Evolutionary conservation across 2,888 invertebrate species (phyloP), one percentile per base, ranked within the genome.

Genomic region (Agriopis marginaria): DNA sequence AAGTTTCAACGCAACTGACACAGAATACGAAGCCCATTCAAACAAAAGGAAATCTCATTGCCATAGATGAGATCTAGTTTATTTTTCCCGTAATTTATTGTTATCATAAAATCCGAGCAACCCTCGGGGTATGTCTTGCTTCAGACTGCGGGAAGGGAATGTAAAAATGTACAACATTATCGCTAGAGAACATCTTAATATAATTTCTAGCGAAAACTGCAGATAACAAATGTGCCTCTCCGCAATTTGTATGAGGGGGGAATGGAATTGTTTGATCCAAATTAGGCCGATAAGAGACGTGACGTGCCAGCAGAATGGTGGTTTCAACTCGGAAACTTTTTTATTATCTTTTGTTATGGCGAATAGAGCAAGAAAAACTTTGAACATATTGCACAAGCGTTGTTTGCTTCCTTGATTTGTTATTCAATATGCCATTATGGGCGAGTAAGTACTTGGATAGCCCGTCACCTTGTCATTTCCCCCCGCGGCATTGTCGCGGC

Each of bases 191-290:
- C 86, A 92, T 92, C 91, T 92, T 91, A 91, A 91, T 90, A 91
- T 91, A 92, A 92, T 92, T 92, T 91, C 90, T 89, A 83, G 82
- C 84, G 82, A 89, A 91, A 90, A 91, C 86, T 90, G 91, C 86
- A 90, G 91, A 92, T 90, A 91, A 89, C 89, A 88, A 90, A 91
- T 91, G 89, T 87, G 88, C 86, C 81, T 86, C 86, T 85, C 85
- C 86, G 84, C 87, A 90, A 90, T 88, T 90, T 89, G 89, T 89
- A 83, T 85, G 83, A 86, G 87, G 89, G 91, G 87, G 90, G 91
- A 87, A 84, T 86, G 85, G 85, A 87, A 91, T 90, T 89, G 91
- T 91, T 90, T 90, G 89, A 91, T 91, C 89, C 87, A 91, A 91
- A 92, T 92, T 90, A 91, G 89, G 81, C 86, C 84, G 91, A 91